Base-by-base conservation (phyloP, 2,113 vertebrate species). In the Microtus richardsoni region DNA sequence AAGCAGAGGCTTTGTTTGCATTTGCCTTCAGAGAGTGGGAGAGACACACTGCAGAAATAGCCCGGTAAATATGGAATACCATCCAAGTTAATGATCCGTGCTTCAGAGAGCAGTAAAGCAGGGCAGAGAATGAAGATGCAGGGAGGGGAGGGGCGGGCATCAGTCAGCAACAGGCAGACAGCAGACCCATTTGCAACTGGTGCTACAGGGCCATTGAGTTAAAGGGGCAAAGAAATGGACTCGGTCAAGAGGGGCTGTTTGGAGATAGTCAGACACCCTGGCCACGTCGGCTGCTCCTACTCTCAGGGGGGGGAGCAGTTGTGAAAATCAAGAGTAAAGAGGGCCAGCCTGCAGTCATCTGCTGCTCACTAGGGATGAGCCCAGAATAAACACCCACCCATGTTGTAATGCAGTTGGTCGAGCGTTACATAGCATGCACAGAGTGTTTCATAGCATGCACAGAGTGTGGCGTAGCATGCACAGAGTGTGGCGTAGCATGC, bases 41-140 rank as follows among this genome's bases (percentile, higher is more conserved):
- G 33, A 30, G 39, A 49, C 17, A 36, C 58, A 4, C 54, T 14
- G 4, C 0, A 11, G 82, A 89, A 39, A 68, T 2, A 44, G 58
- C 6, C 28, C 4, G 0, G 30, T 22, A 28, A 62, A 36, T 41
- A 14, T 1, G 2, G 3, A 54, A 64, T 3, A 9, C 24, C 8
- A 33, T 1, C 49, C 24, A 30, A 92, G 84, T 70, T 2, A 64
- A 28, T 3, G n/a, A 58, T 6, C 58, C 3, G 0, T 33, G 79
- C 54, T 88, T 77, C 52, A 24, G 22, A 83, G 82, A 41, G 52
- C 54, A 84, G 44, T 54, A 84, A 92, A 58, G 17, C 77, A 41
- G 49, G 33, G 19, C 0, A 9, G 47, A 36, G 30, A 5, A 47
- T 75, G 14, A 44, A 91, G 91, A 80, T 3, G 30, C 28, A 2